Evolutionary conservation across 2,113 vertebrate species (phyloP).

Genomic region (Aspiorhynchus laticeps): DNA sequence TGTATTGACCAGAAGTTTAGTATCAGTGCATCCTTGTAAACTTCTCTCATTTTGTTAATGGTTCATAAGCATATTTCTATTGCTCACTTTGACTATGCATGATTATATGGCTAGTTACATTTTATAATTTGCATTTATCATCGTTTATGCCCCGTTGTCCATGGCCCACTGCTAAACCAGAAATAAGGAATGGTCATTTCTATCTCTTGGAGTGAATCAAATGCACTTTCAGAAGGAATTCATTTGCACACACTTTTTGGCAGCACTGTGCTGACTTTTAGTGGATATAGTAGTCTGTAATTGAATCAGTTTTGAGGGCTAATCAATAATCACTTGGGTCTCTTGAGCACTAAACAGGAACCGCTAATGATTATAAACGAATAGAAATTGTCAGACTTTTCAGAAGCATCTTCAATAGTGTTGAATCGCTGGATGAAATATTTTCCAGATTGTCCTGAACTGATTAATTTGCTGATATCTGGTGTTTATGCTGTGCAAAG

Average conservation of each 20-base stretch:
- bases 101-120: neutral
- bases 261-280: conserved; percentile 2
- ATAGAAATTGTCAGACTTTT: conserved; percentile 20
- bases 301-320: conserved; percentile 34
- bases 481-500: neutral
- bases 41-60: neutral
- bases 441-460: conserved; percentile 21
- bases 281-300: conserved; percentile 11
- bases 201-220: neutral
- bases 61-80: neutral
- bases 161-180: neutral
- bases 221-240: neutral
- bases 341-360: conserved; percentile 25
- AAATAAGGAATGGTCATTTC: neutral
- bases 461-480: conserved; percentile 41
- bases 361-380: conserved; percentile 34
- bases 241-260: neutral
- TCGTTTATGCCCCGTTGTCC: neutral
- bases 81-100: neutral
- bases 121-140: neutral
- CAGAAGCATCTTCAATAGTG: conserved; percentile 12
- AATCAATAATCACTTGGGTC: conserved; percentile 29
- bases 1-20: neutral
- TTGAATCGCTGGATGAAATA: neutral
- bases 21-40: neutral